Evolutionary conservation across 2,797 vertebrate genomes (phyloP), one percentile per base, ranked within the genome.

Genomic region (Dryobates pubescens): DNA sequence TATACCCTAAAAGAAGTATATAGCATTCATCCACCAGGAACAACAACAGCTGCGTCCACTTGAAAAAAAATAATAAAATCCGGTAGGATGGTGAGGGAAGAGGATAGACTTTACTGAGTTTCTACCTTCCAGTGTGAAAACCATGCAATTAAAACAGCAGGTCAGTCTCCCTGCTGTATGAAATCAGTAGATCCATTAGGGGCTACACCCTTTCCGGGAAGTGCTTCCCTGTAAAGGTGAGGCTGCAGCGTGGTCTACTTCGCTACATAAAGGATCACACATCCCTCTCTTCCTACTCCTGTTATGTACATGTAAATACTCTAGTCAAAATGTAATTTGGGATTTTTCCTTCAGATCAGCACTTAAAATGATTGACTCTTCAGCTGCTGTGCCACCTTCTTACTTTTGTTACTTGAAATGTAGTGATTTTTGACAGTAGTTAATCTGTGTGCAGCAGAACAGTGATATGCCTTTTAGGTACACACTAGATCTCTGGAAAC

Each of bases 191-290:
- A 36, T 86, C 27, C 67, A 30, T 83, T 67, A 81, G 62, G 59
- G 74, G 74, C 64, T 95, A 26, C 92, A 96, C 83, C 88, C 72
- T 85, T 88, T 93, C 68, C 78, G 9, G 88, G 92, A 95, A 93
- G 86, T 54, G 76, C 49, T 91, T 57, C 49, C 83, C 23, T 89
- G 32, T 80, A 53, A 86, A 83, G 58, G 43, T 93, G 63, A 83
- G 34, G 41, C 70, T 84, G 47, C 9, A 6, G 3, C 47, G 23
- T 69, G n/a, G 43, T 95, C 76, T 86, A 4, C 34, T 88, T 82
- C 22, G 14, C 67, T 74, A 30, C 38, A 38, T 68, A 75, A 49
- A 81, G 67, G 87, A 29, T 88, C 29, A 51, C 54, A 30, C 57
- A 34, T 80, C 3, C 3, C 22, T 67, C 24, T 36, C 5, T 47